These are phyloP conservation scores for Botia almorhae DNA, from an alignment of 2,797 vertebrate species.

Conservation along the genomic window DNA sequence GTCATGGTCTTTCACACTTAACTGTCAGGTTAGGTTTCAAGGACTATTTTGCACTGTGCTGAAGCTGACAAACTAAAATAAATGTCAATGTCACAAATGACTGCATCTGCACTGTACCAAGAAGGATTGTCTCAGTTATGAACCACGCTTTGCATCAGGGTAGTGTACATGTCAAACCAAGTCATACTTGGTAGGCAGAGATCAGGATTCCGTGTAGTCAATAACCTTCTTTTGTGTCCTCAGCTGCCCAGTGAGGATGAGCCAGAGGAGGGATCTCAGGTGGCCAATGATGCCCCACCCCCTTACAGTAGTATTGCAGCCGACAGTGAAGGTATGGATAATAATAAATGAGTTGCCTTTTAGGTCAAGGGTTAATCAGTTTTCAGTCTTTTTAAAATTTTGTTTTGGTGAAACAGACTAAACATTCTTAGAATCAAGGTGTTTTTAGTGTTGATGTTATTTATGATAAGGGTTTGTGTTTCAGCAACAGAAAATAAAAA, in stretches of 20 bases:
- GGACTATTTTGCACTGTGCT: background rate
- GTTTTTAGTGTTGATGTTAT: background rate
- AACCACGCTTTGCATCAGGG: too few species aligned
- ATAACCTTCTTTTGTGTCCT: constrained; percentile 1
- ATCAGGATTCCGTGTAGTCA: background rate
- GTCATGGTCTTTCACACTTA: background rate
- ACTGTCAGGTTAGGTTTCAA: background rate
- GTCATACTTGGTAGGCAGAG: background rate
- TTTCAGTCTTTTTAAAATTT: background rate
- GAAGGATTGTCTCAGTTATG: background rate
- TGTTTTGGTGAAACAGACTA: background rate
- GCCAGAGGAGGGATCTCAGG: constrained; percentile 77
- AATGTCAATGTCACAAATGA: background rate
- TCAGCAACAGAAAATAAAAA: too few species aligned
- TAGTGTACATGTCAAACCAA: background rate
- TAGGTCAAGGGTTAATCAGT: background rate
- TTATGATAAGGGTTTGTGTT: too few species aligned
- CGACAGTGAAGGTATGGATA: constrained; percentile 81
- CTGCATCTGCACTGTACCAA: background rate
- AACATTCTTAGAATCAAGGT: background rate
- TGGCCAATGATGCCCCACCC: constrained; percentile 84
- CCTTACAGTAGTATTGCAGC: constrained; percentile 91
- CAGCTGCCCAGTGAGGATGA: constrained; percentile 95
- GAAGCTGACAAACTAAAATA: background rate
- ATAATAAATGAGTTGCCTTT: background rate